A percentile compares a stretch with the other conserved stretches of the same genome.
phyloP scores from a whole-genome alignment of 1,140 invertebrate genomes.

The Drosophila pectinifera region DNA sequence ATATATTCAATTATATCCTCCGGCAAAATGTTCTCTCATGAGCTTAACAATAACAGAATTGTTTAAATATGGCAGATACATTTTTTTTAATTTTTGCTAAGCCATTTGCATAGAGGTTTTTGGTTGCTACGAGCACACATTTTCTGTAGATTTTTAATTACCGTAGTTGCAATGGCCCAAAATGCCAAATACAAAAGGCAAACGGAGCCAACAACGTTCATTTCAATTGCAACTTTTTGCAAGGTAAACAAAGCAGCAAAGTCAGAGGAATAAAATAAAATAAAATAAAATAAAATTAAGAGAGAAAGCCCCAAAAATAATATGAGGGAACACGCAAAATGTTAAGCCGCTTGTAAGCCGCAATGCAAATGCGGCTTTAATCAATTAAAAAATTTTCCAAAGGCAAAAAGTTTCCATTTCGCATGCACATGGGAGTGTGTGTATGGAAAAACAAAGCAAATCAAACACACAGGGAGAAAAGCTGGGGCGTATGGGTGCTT shows the following conservation, averaged over 20 bases:
- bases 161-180: slow-evolving; percentile 26
- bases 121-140: background rate
- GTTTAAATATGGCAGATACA: slow-evolving; percentile 38
- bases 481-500: slow-evolving; percentile 68
- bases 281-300: slow-evolving; percentile 30
- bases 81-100: slow-evolving; percentile 4
- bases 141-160: slow-evolving; percentile 61
- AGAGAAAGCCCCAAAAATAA: slow-evolving; percentile 49
- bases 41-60: slow-evolving; percentile 29
- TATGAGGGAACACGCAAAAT: slow-evolving; percentile 49
- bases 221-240: slow-evolving; percentile 40
- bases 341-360: slow-evolving; percentile 80
- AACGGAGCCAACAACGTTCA: slow-evolving; percentile 24
- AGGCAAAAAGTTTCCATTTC: slow-evolving; percentile 61
- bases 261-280: slow-evolving; percentile 22
- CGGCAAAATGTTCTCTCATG: background rate
- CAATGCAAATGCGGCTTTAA: slow-evolving; percentile 81
- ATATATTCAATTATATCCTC: too few relatives aligned
- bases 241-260: slow-evolving; percentile 22
- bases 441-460: slow-evolving; percentile 24
- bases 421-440: background rate
- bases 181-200: slow-evolving; percentile 48
- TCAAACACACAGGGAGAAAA: slow-evolving; percentile 20
- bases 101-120: slow-evolving; percentile 25
- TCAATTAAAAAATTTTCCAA: slow-evolving; percentile 78